Percentiles rank a stretch among this genome's conserved stretches.
These are phyloP conservation scores for Helicoverpa assulta DNA, from an alignment of 2,888 invertebrate species.

Conservation along the genomic window DNA sequence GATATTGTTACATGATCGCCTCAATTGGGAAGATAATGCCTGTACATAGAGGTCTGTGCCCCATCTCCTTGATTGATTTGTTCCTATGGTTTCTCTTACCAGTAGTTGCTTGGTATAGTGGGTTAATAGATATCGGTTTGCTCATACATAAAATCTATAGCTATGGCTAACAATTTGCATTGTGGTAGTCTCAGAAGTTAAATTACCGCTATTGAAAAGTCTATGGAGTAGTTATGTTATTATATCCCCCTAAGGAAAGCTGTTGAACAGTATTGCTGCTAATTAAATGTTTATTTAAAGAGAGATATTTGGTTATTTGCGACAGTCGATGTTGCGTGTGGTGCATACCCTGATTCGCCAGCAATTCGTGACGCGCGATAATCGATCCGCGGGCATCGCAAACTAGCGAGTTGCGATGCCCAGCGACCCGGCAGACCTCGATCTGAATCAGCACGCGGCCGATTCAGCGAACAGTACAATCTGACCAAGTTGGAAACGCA, in stretches of 20 bases:
- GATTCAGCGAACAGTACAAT: slow-evolving; percentile 77
- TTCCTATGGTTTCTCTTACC: slow-evolving; percentile 60
- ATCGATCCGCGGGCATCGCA: slow-evolving; percentile 78
- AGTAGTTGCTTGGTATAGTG: slow-evolving; percentile 49
- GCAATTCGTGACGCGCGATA: slow-evolving; percentile 76
- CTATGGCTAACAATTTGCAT: slow-evolving; percentile 67
- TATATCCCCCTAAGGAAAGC: slow-evolving; percentile 73
- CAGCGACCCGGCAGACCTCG: slow-evolving; percentile 82
- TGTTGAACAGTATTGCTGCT: slow-evolving; percentile 48
- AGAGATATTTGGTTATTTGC: slow-evolving; percentile 23
- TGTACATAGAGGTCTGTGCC: slow-evolving; percentile 48
- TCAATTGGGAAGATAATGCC: slow-evolving; percentile 66
- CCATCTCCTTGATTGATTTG: slow-evolving; percentile 66
- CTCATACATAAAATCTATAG: slow-evolving; percentile 64
- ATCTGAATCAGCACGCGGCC: slow-evolving; percentile 85
- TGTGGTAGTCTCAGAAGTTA: slow-evolving; percentile 73
- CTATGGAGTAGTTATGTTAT: slow-evolving; percentile 76
- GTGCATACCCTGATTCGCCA: slow-evolving; percentile 68
- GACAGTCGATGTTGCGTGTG: slow-evolving; percentile 66
- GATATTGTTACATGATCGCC: slow-evolving; percentile 74
- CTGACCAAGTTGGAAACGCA: slow-evolving; percentile 76
- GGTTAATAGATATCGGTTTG: slow-evolving; percentile 45
- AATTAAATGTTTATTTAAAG: slow-evolving; percentile 41
- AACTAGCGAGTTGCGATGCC: slow-evolving; percentile 69
- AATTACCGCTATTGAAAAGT: slow-evolving; percentile 87